Evolutionary conservation across 1,140 invertebrate species (phyloP).

Genomic region (Caenorhabditis latens): DNA sequence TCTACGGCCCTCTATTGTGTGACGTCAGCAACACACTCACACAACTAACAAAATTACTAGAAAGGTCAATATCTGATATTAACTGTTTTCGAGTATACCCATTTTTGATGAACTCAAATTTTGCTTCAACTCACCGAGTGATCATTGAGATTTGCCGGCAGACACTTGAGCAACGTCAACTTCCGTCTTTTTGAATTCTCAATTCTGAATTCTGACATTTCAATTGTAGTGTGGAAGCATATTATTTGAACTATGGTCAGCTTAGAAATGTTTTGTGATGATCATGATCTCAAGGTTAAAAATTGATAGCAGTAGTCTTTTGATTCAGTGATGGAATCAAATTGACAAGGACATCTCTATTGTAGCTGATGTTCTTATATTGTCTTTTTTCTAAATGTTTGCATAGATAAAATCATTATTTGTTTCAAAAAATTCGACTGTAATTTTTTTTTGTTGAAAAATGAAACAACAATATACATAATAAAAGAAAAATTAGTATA

Average conservation of each 20-base stretch:
- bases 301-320: not conserved
- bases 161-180: not conserved
- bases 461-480: too few relatives aligned
- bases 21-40: slow-evolving; percentile 2
- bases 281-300: slow-evolving; percentile 10
- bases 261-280: not conserved
- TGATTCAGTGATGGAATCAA: slow-evolving; percentile 25
- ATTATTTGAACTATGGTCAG: slow-evolving; percentile 18
- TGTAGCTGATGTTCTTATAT: not conserved
- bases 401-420: too few relatives aligned
- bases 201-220: not conserved
- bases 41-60: not conserved
- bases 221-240: not conserved
- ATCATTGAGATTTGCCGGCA: not conserved
- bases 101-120: not conserved
- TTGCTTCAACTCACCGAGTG: not conserved
- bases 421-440: too few relatives aligned
- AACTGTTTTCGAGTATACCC: not conserved
- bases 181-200: not conserved
- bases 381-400: not conserved
- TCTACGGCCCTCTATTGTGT: not conserved
- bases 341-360: not conserved
- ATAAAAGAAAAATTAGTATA: not conserved
- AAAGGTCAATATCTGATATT: not conserved
- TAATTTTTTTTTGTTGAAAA: too few relatives aligned